These are phyloP conservation scores for Dasyurus viverrinus DNA, from an alignment of 2,113 vertebrate genomes.

Conservation along the genomic window DNA sequence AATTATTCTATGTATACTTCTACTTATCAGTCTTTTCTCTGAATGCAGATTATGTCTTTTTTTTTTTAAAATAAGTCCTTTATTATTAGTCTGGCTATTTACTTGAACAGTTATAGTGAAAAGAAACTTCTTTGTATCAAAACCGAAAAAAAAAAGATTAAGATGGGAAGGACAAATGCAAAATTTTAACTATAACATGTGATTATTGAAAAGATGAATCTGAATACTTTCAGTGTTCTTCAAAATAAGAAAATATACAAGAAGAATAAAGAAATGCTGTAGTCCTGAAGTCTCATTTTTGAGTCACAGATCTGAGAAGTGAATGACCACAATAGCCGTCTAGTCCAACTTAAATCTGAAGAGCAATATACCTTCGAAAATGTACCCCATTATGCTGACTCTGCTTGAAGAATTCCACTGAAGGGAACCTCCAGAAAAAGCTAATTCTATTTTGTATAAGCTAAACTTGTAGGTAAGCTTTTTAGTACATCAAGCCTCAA, in stretches of 20 bases:
- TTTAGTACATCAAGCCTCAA: background rate
- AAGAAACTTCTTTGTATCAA: background rate
- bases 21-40: no score
- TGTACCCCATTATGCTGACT: background rate
- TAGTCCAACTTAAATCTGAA: background rate
- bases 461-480: background rate
- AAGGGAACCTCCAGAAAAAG: background rate
- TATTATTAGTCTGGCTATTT: no score
- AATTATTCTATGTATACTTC: no score
- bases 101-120: background rate
- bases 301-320: background rate
- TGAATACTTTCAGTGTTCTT: background rate
- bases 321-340: background rate
- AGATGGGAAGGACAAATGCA: background rate
- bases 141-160: background rate
- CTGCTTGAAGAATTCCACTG: background rate
- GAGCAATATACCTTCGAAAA: background rate
- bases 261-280: background rate
- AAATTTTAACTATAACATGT: background rate
- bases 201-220: background rate
- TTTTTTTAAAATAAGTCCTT: no score
- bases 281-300: background rate
- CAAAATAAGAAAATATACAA: background rate
- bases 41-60: no score
- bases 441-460: background rate